Base-by-base conservation (phyloP, 2,113 vertebrate genomes). In the Pelvicachromis taeniatus region DNA sequence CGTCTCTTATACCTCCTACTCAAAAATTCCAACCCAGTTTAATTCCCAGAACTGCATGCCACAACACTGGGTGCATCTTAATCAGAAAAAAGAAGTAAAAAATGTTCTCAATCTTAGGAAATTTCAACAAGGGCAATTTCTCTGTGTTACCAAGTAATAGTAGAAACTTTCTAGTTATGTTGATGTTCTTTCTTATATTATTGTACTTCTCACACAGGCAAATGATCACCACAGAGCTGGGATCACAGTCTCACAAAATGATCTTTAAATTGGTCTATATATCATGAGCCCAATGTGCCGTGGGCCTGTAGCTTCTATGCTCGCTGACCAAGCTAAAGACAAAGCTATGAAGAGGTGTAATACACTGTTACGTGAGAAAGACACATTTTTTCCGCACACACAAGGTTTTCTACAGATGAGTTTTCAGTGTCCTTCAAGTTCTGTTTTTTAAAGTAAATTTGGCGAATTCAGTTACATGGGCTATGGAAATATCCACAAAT, bases 221-320 rank as follows among this genome's bases (percentile, higher is more conserved):
- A 82, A 50, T 82, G 31, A 82, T 82, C 29, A 59, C 70, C 59
- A 85, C 23, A 80, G 48, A 77, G 55, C 61, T n/a, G 63, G 78
- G 80, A 80, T 82, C 82, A 45, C 73, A 79, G 21, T 77, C 75
- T 82, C 53, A 61, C 80, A 61, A 81, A 90, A 88, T 31, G n/a
- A 83, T 81, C 80, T 54, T 85, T 88, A 73, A 80, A 83, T 70
- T 81, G 77, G 31, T 83, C 80, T 68, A 45, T 85, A 83, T 73
- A 75, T 85, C 86, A 90, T 31, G 53, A 38, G 58, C 65, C 80
- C 80, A 83, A 85, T 87, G 83, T 75, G 59, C 80, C 40, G 8
- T 80, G 84, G 6, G 26, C 84, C 80, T 80, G 45, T 19, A 73
- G 75, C 58, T 50, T 80, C 52, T 23, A 33, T 80, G 70, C 42